Evolutionary conservation across 2,113 vertebrate species (phyloP), one percentile per base, ranked within the genome.

Genomic region (Neodon shergylaensis): DNA sequence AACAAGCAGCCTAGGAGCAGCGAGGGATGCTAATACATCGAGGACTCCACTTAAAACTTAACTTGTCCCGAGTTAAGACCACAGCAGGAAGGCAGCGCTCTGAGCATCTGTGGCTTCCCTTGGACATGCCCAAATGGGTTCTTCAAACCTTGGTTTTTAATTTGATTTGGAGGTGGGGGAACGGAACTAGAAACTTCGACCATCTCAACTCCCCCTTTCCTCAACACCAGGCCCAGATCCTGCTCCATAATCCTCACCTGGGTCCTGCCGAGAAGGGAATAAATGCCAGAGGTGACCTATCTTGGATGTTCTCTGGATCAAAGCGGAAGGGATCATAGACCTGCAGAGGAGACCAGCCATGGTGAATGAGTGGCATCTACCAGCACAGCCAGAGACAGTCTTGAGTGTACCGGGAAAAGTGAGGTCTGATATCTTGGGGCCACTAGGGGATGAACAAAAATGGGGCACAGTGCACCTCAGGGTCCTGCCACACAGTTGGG

Each of bases 211-310:
- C 54, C 8, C 10, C 2, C 52, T 7, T 13, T 28, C 17, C 21
- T 33, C 28, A 17, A 16, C 28, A 31, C 5, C 24, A 44, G 4
- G 7, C 3, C 72, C 36, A 44, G 2, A 9, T 14, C 39, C 54
- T 3, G 7, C 65, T 36, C 31, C 42, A 5, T 9, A 0, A 39
- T 24, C 5, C 90, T n/a, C 93, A 99, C 99, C 99, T 99, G 95
- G 99, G 99, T 16, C 99, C 99, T 0, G 99, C 98, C 0, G 99
- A 99, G 96, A 99, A 99, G 21, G 99, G 99, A 88, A 99, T 98
- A 97, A 91, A 91, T 19, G 21, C 84, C 49, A 93, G 84, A 6
- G 99, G 98, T 0, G 98, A 92, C 17, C 96, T 96, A 0, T 91
- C 94, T 42, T 96, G 68, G 66, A 70, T 58, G 82, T 98, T 98